Percentiles rank a stretch among this genome's conserved stretches.
Evolutionary conservation across 2,797 vertebrate species (phyloP).

Genomic region (Meriones psammophilus): DNA sequence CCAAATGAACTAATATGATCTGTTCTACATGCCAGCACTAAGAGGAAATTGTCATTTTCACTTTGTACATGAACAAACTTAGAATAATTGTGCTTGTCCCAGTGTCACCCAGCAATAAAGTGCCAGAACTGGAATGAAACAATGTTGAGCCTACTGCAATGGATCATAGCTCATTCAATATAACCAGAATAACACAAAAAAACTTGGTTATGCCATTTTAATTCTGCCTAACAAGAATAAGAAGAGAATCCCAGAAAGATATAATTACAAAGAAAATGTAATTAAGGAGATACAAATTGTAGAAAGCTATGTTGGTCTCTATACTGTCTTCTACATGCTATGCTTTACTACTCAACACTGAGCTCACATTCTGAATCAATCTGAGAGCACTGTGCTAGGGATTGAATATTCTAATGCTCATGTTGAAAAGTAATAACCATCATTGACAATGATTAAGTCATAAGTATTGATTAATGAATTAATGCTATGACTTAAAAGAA

Average conservation of each 20-base stretch:
- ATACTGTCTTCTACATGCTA: background rate
- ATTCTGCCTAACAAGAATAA: background rate
- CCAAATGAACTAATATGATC: background rate
- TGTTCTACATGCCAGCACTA: background rate
- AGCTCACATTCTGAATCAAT: background rate
- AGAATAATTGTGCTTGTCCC: too few species aligned
- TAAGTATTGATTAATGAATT: background rate
- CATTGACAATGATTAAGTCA: too few species aligned
- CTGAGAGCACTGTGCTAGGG: background rate
- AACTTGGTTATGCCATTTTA: background rate
- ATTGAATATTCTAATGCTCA: background rate
- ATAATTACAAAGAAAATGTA: background rate
- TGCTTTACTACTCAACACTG: background rate
- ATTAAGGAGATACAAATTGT: background rate
- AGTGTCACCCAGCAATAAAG: too few species aligned
- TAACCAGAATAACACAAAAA: background rate
- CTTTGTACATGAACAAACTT: too few species aligned
- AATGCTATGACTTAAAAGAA: background rate
- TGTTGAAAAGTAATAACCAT: background rate
- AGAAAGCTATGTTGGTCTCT: conserved; percentile 24
- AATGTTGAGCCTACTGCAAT: too few species aligned
- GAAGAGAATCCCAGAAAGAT: background rate
- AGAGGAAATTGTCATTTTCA: too few species aligned
- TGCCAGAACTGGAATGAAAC: too few species aligned
- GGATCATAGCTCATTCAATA: background rate